Base-by-base conservation (phyloP, 2,797 vertebrate genomes). In the Carapus acus region DNA sequence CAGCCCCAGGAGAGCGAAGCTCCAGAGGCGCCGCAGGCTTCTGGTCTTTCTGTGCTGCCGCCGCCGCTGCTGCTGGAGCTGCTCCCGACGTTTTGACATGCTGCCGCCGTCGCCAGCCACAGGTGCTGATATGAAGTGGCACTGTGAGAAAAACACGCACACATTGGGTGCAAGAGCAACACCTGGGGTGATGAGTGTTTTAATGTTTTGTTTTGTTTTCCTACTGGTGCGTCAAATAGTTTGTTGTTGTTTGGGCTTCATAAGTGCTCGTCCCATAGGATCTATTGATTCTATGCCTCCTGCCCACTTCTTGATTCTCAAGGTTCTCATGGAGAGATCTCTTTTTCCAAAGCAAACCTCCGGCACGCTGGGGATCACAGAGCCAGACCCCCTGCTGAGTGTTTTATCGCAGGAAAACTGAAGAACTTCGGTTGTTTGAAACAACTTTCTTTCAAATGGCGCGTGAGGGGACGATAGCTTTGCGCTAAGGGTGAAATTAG, bases 281-380 rank as follows among this genome's bases (percentile, higher is more conserved):
- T 11, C 31, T 12, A 12, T 7, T 2, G 31, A 15, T 36, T n/a
- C 34, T 15, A 15, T 36, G 34, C 34, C n/a, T 36, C 14, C 24
- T 15, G 4, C 12, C 51, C 47, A 17, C 19, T 11, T 8, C 12
- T 29, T 34, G 65, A 62, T 56, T 49, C 56, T 58, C 49, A 46
- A 39, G 55, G 68, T 63, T 27, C 7, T 43, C 34, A 37, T 71
- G 43, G 69, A 76, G 20, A 18, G 58, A 77, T 73, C 73, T 49
- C 77, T 41, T 49, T 62, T 75, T 47, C 40, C 51, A 54, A 43
- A n/a, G 9, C 14, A 65, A 45, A 42, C 47, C 42, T 65, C 16
- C 19, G 15, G 44, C 52, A 29, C 34, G 20, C 31, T 54, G 65
- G 65, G 64, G 56, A 43, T 48, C n/a, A 7, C 38, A 37, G 50